Evolutionary conservation across 2,797 vertebrate genomes (phyloP).

Genomic region (Chaunax sp.): DNA sequence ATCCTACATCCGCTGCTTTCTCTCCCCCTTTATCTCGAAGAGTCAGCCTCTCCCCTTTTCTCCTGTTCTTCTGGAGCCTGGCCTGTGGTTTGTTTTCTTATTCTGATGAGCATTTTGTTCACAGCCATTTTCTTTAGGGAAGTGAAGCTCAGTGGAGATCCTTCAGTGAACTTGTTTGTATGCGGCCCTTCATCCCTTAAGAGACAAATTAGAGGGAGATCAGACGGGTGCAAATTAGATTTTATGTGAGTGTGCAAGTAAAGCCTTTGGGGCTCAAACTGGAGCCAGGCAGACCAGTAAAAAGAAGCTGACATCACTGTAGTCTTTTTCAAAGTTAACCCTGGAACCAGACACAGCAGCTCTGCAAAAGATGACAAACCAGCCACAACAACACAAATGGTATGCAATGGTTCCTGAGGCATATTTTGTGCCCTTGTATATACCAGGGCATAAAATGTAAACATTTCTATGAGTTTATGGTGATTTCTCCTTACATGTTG

Average conservation of each 20-base stretch:
- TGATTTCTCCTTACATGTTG: slow-evolving; percentile 4
- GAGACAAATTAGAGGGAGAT: slow-evolving; percentile 56
- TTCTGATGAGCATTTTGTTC: slow-evolving; percentile 64
- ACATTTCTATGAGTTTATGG: slow-evolving; percentile 16
- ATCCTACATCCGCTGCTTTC: slow-evolving; percentile 30
- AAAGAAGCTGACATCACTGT: slow-evolving; percentile 67
- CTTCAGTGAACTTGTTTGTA: slow-evolving; percentile 34
- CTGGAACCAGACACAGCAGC: slow-evolving; percentile 50
- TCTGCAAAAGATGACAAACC: slow-evolving; percentile 48
- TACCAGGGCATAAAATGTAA: slow-evolving; percentile 8
- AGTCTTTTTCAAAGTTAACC: slow-evolving; percentile 44
- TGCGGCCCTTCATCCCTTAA: slow-evolving; percentile 32
- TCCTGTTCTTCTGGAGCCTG: slow-evolving; percentile 36
- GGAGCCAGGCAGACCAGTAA: slow-evolving; percentile 46
- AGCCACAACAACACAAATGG: slow-evolving; percentile 43
- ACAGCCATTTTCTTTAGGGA: slow-evolving; percentile 42
- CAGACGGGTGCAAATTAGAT: slow-evolving; percentile 48
- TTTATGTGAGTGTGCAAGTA: slow-evolving; percentile 39
- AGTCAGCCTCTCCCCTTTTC: slow-evolving; percentile 60
- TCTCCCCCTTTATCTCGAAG: slow-evolving; percentile 63
- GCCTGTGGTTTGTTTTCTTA: slow-evolving; percentile 29
- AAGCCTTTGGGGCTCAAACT: slow-evolving; percentile 60
- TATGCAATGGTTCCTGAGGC: slow-evolving; percentile 36
- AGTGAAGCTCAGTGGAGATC: slow-evolving; percentile 48
- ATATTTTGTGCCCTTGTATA: slow-evolving; percentile 1